Evolutionary conservation across 2,888 invertebrate genomes (phyloP).

Genomic region (Andrena bicolor): DNA sequence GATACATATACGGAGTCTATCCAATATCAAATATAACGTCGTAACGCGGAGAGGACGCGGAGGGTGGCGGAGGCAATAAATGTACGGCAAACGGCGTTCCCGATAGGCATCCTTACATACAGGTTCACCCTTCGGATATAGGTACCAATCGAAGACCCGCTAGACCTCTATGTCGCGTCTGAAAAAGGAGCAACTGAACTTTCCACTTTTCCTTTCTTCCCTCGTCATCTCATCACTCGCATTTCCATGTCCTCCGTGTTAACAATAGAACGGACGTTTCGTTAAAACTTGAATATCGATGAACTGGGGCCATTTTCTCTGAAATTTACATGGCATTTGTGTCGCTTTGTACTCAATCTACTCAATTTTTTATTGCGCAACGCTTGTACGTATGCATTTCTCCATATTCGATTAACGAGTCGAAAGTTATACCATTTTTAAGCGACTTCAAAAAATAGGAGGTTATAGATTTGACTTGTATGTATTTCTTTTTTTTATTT

Average conservation of each 20-base stretch:
- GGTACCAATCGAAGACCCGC: slow-evolving; percentile 72
- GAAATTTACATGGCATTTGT: no score
- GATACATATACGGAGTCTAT: slow-evolving; percentile 84
- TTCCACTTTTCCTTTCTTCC: slow-evolving; percentile 59
- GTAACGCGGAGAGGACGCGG: slow-evolving; percentile 80
- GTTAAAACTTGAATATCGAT: slow-evolving; percentile 7
- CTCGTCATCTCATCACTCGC: slow-evolving; percentile 17
- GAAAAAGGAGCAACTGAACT: slow-evolving; percentile 54
- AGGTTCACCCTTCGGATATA: slow-evolving; percentile 70
- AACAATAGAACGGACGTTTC: slow-evolving; percentile 17
- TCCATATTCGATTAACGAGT: no score
- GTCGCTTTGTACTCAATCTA: no score
- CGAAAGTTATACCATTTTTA: no score
- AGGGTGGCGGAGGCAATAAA: slow-evolving; percentile 82
- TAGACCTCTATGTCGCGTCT: slow-evolving; percentile 49
- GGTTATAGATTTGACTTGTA: no score
- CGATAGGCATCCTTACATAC: slow-evolving; percentile 81
- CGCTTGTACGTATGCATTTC: no score
- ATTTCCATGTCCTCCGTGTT: slow-evolving; percentile 20
- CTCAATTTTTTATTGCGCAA: no score
- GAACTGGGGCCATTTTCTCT: no score
- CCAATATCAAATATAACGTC: slow-evolving; percentile 85
- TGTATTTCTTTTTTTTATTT: no score
- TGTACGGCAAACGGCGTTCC: slow-evolving; percentile 84
- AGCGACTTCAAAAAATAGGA: no score